Conservation (phyloP, 2,113 vertebrate genomes). For the Panurus biarmicus region DNA sequence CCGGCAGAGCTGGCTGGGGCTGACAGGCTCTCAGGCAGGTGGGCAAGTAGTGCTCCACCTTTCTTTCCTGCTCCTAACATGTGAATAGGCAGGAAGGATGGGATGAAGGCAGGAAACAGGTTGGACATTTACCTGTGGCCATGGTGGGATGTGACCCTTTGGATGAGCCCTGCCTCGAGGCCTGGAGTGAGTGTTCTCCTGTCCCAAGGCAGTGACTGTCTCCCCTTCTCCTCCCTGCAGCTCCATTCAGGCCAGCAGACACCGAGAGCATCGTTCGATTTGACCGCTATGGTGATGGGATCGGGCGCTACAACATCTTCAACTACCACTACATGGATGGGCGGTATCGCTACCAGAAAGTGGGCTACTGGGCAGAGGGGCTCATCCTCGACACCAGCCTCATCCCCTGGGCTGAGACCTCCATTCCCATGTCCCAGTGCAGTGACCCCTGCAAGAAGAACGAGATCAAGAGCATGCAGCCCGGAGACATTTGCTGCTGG, state of each 20-base stretch:
- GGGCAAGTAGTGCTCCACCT: not conserved
- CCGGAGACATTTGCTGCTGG: slow-evolving; percentile 98
- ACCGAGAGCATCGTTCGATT: slow-evolving; percentile 84
- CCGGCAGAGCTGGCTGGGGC: not conserved
- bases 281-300: slow-evolving; percentile 86
- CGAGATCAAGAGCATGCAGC: slow-evolving; percentile 96
- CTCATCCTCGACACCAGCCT: slow-evolving; percentile 83
- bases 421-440: slow-evolving; percentile 88
- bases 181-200: not conserved
- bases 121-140: not conserved
- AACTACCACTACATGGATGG: slow-evolving; percentile 82
- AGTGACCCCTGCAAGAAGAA: slow-evolving; percentile 95
- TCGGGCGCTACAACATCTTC: slow-evolving; percentile 98
- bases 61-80: not conserved
- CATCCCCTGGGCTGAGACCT: slow-evolving; percentile 79
- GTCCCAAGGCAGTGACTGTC: not conserved
- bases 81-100: not conserved
- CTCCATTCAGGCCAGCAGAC: slow-evolving; percentile 88
- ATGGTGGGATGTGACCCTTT: not conserved
- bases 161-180: not conserved
- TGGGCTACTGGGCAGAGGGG: slow-evolving; percentile 94
- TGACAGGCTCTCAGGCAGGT: accelerated
- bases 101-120: not conserved
- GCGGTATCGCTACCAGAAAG: slow-evolving; percentile 85
- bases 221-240: slow-evolving; percentile 61